Percentiles rank a stretch among this genome's conserved stretches.
phyloP scores from a whole-genome alignment of 2,888 invertebrate species.

The Philopedon plagiatum region DNA sequence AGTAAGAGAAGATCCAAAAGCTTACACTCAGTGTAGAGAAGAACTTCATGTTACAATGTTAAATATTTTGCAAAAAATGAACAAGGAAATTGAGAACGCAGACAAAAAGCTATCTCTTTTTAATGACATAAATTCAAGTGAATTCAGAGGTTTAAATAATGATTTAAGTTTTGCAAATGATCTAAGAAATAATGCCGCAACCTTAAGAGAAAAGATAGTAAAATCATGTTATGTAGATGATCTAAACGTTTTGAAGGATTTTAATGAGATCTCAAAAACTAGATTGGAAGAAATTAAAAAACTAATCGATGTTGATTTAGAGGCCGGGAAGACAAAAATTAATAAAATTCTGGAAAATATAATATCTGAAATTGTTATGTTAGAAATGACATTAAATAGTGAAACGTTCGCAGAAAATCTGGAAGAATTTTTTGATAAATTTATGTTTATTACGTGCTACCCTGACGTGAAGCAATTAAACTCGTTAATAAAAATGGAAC shows the following conservation, averaged over 20 bases:
- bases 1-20: neutral
- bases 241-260: too few relatives aligned
- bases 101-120: neutral
- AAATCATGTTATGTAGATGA: neutral
- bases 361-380: conserved; percentile 10
- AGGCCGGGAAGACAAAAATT: conserved; percentile 9
- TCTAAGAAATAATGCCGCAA: neutral
- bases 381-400: conserved; percentile 16
- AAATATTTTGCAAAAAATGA: neutral
- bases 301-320: neutral
- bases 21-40: neutral
- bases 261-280: neutral
- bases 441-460: conserved; percentile 34
- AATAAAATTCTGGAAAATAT: conserved; percentile 18
- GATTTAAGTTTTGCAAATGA: neutral
- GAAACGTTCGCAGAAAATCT: neutral
- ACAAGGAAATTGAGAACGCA: neutral
- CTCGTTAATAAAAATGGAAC: conserved; percentile 11
- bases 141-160: neutral
- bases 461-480: conserved; percentile 39
- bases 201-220: neutral
- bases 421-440: conserved; percentile 39
- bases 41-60: neutral
- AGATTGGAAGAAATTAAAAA: neutral
- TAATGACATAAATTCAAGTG: neutral